Percentiles rank a stretch among this genome's conserved stretches.
Conservation (phyloP, 2,797 vertebrate genomes). For the Limnodromus scolopaceus region DNA sequence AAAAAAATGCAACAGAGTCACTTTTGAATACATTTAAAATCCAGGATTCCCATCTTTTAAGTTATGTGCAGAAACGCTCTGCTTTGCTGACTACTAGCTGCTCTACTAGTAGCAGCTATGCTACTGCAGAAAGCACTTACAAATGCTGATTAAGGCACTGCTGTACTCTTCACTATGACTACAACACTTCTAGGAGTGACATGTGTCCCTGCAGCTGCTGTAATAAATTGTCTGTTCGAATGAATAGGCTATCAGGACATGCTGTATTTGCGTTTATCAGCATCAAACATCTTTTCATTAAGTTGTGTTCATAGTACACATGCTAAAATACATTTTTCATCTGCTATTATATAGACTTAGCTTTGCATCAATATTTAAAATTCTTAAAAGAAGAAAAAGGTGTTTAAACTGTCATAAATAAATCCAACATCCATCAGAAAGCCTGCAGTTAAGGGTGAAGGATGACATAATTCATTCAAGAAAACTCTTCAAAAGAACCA, state of each 20-base stretch:
- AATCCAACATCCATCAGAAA: neutral
- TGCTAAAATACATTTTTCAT: neutral
- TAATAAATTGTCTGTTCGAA: neutral
- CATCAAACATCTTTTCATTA: neutral
- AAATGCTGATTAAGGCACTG: neutral
- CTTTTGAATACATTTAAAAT: neutral
- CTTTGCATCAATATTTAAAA: neutral
- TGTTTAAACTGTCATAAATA: neutral
- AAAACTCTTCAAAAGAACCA: neutral
- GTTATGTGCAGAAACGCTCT: neutral
- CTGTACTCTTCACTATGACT: neutral
- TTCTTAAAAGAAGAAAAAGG: neutral
- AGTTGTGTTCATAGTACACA: neutral
- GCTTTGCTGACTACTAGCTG: neutral
- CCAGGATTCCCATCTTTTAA: neutral
- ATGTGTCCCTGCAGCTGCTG: neutral
- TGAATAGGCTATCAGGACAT: neutral
- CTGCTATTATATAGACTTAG: neutral
- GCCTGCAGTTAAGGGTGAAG: neutral
- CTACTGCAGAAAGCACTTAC: neutral
- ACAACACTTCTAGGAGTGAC: neutral
- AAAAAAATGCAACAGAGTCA: neutral
- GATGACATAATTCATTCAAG: neutral
- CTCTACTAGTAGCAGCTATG: neutral
- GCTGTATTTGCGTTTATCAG: neutral